Base-by-base conservation (phyloP, 2,113 vertebrate species). In the Passer montanus region DNA sequence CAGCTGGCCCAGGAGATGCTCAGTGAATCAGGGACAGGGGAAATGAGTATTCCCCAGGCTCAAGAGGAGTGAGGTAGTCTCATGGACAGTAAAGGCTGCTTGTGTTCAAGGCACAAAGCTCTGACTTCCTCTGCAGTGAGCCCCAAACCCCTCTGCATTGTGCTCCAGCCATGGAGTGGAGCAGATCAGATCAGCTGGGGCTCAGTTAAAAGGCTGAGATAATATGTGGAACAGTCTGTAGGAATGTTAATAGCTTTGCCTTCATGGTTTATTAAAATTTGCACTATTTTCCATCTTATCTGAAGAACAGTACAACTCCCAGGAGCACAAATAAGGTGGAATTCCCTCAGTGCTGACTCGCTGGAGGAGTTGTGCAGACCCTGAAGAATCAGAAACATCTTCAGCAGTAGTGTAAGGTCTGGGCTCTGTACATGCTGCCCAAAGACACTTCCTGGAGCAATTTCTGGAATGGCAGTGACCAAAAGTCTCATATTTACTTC, bases 241-340 rank as follows among this genome's bases (percentile, higher is more conserved):
- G 75, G 67, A 55, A 73, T 83, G 62, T 60, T 84, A 83, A 83
- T 63, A 63, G 20, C 80, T 90, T 88, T 92, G 85, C 90, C 92
- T 93, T 79, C 30, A 12, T 66, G 37, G 37, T 88, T 91, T 89
- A 80, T 92, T 83, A 77, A 70, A 93, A 90, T 83, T 92, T 85
- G 66, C 63, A 83, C 92, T 18, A 2, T 85, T 85, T 97, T 93
- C 79, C 50, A 69, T 90, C 79, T 85, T 73, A 62, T 39, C 85
- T 88, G 88, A 80, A 41, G 89, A 88, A 28, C 30, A 49, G 66
- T 47, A n/a, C 31, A n/a, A n/a, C 31, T 37, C 44, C 62, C 88
- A 95, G 87, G 78, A 90, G 89, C 79, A 77, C 28, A 66, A 46
- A 69, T 27, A 37, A 58, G 26, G 3, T 15, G 49, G 82, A 67